Base-by-base conservation (phyloP, 1,140 invertebrate species). In the Drosophila ficusphila region DNA sequence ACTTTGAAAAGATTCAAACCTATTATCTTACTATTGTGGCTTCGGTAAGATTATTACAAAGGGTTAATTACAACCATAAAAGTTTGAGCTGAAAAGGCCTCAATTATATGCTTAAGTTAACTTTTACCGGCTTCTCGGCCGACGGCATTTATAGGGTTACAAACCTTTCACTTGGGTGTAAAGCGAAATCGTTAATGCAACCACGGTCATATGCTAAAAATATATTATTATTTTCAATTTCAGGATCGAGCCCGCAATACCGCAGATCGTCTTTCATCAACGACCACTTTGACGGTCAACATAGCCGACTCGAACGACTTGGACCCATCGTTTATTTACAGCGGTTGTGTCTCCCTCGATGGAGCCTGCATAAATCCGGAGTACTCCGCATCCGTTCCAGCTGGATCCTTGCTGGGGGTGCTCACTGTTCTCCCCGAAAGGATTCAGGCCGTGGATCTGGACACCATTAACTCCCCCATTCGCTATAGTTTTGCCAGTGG, bases 11-110 rank as follows among this genome's bases (percentile, higher is more conserved):
- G 85, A 96, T 95, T n/a, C 95, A 97, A 90, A 94, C 96, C 75
- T 98, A 97, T 92, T 95, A 97, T 89, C 94, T 98, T 88, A 97
- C 96, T 60, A 95, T 98, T 89, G 94, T 97, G 65, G 97, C 97
- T 64, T 96, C 96, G 92, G 97, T 98, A 92, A 96, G 96, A 62
- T 52, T 49, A 70, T 47, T 57, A 21, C 21, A 57, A 58, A 47
- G 39, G 29, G 12, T 7, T 61, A 29, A 61, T 64, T 61, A 11
- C 21, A 25, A 57, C 19, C 33, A 53, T 57, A 53, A 53, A 53
- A 18, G 19, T 25, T 27, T 25, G 11, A 4, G 60, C 12, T 7
- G 18, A 61, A 64, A 27, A 14, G n/a, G 23, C 39, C 48, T 7
- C 14, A 58, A 58, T 54, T 58, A 56, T 33, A 14, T 25, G 29